Conservation (phyloP, 2,888 invertebrate genomes). For the Nezara viridula region DNA sequence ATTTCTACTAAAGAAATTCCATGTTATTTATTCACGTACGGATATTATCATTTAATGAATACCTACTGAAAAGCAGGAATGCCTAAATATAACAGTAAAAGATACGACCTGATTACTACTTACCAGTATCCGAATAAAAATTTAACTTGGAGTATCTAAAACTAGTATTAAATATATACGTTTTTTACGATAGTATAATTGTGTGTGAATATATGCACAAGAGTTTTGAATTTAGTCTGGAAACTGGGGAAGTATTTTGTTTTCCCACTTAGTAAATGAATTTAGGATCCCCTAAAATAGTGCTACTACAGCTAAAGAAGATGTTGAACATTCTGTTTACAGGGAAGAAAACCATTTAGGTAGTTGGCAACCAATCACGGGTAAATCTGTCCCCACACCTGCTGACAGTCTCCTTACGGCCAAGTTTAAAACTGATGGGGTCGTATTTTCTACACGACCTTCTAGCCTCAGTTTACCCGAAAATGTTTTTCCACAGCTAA, state of each 20-base stretch:
- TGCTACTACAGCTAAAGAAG: not conserved
- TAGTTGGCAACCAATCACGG: conserved; percentile 7
- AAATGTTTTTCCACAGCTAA: not conserved
- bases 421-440: conserved; percentile 13
- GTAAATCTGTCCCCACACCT: conserved; percentile 24
- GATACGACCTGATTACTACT: no score
- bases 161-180: no score
- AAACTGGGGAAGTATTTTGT: not conserved
- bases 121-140: no score
- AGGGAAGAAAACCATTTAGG: not conserved
- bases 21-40: no score
- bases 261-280: not conserved
- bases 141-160: no score
- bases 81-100: no score
- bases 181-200: not conserved
- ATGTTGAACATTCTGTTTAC: conserved; percentile 25
- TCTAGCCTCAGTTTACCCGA: not conserved
- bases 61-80: no score
- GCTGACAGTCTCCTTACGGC: not conserved
- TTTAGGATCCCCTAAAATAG: not conserved
- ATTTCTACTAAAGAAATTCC: no score
- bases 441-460: conserved; percentile 17
- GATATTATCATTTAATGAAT: no score
- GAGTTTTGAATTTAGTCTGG: not conserved
- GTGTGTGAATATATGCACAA: not conserved